A percentile compares a stretch with the other conserved stretches of the same genome.
phyloP scores from a whole-genome alignment of 2,113 vertebrate species.

The Natator depressus region DNA sequence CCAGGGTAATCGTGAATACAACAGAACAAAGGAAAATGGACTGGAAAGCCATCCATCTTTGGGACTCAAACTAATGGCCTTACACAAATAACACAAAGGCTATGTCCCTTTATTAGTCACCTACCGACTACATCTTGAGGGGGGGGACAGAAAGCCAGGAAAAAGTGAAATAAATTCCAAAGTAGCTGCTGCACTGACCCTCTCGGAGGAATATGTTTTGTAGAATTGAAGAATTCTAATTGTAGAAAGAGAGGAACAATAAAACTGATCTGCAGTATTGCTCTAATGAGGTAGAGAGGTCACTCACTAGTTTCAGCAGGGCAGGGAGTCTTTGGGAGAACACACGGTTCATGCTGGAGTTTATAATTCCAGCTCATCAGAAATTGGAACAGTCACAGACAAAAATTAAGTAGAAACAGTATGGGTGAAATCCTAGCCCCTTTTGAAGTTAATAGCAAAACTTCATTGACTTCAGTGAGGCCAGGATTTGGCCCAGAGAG shows the following conservation, averaged over 20 bases:
- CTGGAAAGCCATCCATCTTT: conserved; percentile 50
- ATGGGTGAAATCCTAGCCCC: neutral
- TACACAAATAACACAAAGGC: conserved; percentile 30
- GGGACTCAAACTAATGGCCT: conserved; percentile 56
- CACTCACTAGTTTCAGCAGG: neutral
- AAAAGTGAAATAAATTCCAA: neutral
- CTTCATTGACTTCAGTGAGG: neutral
- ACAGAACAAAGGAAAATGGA: conserved; percentile 36
- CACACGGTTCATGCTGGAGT: neutral
- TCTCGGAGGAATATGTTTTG: neutral
- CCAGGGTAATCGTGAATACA: conserved; percentile 60
- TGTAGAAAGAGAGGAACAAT: conserved; percentile 1
- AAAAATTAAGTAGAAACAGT: neutral
- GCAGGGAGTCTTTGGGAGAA: neutral
- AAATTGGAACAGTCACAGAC: neutral
- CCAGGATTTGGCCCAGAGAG: neutral
- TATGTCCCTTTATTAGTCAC: conserved; percentile 34
- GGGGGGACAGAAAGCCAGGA: neutral
- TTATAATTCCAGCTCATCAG: neutral
- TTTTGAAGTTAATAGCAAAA: neutral
- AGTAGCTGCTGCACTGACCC: neutral
- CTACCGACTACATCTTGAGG: neutral
- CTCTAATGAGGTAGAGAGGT: neutral
- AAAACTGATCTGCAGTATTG: neutral
- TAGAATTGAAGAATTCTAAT: conserved; percentile 4